Evolutionary conservation across 2,113 vertebrate genomes (phyloP).

Genomic region (Vulpes ferrilata): DNA sequence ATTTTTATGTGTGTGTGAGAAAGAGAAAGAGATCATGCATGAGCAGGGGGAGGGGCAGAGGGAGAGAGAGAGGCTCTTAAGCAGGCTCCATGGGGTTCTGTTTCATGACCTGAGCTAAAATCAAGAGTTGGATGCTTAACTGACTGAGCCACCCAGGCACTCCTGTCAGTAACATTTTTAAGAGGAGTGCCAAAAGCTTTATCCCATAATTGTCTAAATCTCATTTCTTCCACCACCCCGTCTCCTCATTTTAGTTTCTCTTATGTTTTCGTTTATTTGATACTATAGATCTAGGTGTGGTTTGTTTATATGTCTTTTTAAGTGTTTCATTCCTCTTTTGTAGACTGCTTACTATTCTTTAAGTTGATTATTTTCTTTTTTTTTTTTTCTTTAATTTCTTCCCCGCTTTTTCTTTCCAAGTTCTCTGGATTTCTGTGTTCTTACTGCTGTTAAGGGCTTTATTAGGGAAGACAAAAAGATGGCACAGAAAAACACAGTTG

Average conservation of each 20-base stretch:
- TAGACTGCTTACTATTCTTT: neutral
- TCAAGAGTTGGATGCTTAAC: neutral
- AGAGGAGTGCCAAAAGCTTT: neutral
- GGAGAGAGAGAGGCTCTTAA: neutral
- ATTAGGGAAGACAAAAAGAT: neutral
- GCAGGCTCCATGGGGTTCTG: neutral
- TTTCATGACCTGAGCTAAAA: neutral
- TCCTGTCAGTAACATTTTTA: slow-evolving; percentile 37
- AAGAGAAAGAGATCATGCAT: neutral
- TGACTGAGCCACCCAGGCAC: neutral
- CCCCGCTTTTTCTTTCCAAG: neutral
- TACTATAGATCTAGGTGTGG: neutral
- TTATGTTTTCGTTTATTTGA: neutral
- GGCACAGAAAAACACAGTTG: neutral
- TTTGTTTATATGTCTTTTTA: neutral
- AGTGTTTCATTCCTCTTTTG: neutral
- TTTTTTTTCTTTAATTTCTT: neutral
- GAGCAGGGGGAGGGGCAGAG: neutral
- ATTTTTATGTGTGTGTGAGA: neutral
- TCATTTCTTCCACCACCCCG: neutral
- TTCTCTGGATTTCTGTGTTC: neutral
- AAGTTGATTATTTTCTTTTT: neutral
- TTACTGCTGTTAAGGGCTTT: neutral
- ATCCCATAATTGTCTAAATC: neutral
- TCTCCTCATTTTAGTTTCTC: neutral